Evolutionary conservation across 1,140 invertebrate species (phyloP), one percentile per base, ranked within the genome.

Genomic region (Drosophila lacertosa): DNA sequence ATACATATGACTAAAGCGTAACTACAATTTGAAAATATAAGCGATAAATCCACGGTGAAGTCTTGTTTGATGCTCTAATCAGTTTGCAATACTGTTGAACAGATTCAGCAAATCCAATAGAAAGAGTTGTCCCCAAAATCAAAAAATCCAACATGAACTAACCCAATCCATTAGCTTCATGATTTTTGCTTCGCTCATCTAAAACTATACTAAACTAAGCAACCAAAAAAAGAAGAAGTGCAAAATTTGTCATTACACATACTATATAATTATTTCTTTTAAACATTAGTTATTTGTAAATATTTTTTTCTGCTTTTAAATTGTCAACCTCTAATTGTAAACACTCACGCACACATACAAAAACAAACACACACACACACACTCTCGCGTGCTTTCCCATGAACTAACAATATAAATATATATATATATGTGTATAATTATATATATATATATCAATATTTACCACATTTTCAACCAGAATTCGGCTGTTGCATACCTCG

Each of bases 291-390:
- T 84, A 84, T 77, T 55, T 77, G 81, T 84, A 86, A 81, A 86
- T 84, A 79, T 80, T 74, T 54, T 77, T 80, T 76, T 73, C 58
- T 33, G 74, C 78, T 78, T 79, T 86, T 80, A 84, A 86, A 80
- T 50, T 86, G 81, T 84, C 81, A 48, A 68, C 64, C 40, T 60
- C 57, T 67, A 73, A 76, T 59, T 86, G 47, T 76, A 74, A 47
- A 74, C 33, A 62, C 50, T 45, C 15, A 50, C 32, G 50, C 24
- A 42, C 20, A 77, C 37, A 26, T 37, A 54, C 26, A 20, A 32
- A 18, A 26, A 60, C 60, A 62, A 18, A 51, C 55, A 55, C 54
- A 39, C 11, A 51, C 15, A 33, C 37, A 35, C 29, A 37, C 35
- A 29, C 35, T 18, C 24, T 18, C 42, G 44, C 16, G 47, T 48